Evolutionary conservation across 2,888 invertebrate species (phyloP), one percentile per base, ranked within the genome.

Genomic region (Limnephilus rhombicus): DNA sequence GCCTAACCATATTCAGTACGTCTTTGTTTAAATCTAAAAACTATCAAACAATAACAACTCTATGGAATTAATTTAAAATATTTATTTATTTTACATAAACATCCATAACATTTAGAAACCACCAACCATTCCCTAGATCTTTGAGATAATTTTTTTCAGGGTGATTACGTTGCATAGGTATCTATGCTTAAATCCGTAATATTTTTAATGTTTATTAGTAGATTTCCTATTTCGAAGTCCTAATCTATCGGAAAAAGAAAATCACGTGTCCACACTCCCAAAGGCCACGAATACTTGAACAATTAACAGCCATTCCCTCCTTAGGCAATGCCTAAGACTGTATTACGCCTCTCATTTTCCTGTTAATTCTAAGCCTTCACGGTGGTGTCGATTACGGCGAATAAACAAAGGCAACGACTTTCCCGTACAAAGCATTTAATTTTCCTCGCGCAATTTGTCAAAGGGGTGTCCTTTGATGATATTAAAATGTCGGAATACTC

Each of bases 371-470:
- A 15, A 45, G 86, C 13, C n/a, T 45, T 45, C 29, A 24, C 45
- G 29, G 86, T 45, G 86, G 89, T 89, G 89, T 89, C 89, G 89
- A 89, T 89, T 89, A 89, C 82, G 80, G 31, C 41, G 37, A 24
- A 68, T 45, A 80, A 81, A 89, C 80, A 80, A 81, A 45, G 45
- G 89, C 15, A 68, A 53, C 80, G 31, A 85, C 68, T 90, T 85
- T 68, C 41, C 85, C 85, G 90, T 85, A 85, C 82, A 85, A 68
- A 90, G 86, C 68, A 90, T 90, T 90, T 85, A 85, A 90, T 90
- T 90, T 90, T 68, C 85, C 37, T 85, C n/a, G 85, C 80, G 68
- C 90, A 90, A 90, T 90, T 90, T 90, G 80, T 90, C 90, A 90
- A 80, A 85, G 90, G 85, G 85, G 85, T 37, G 9, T 68, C 85